Evolutionary conservation across 2,113 vertebrate genomes (phyloP).

Genomic region (Phasianus colchicus): DNA sequence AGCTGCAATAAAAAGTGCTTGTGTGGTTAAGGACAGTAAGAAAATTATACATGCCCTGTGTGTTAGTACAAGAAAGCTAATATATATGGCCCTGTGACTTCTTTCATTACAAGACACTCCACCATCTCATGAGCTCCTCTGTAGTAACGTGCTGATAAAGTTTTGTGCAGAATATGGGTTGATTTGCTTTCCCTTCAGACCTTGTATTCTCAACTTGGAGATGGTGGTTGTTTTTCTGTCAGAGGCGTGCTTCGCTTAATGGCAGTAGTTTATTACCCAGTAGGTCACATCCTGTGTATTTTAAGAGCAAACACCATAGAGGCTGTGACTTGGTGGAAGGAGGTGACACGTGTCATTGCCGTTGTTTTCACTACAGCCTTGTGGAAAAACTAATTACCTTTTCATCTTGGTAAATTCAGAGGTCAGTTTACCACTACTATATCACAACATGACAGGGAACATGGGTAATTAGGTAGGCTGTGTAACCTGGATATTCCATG

Average conservation of each 20-base stretch:
- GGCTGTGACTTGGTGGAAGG: slow-evolving; percentile 81
- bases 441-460: slow-evolving; percentile 88
- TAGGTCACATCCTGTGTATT: slow-evolving; percentile 82
- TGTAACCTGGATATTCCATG: slow-evolving; percentile 89
- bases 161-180: slow-evolving; percentile 63
- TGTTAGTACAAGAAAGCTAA: neutral
- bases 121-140: slow-evolving; percentile 36
- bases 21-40: neutral
- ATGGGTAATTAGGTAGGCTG: slow-evolving; percentile 88
- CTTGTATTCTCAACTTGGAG: slow-evolving; percentile 70
- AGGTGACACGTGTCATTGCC: slow-evolving; percentile 81
- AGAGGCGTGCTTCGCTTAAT: slow-evolving; percentile 74
- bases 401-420: slow-evolving; percentile 90
- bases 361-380: slow-evolving; percentile 84
- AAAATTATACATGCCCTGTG: neutral
- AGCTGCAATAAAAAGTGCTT: neutral
- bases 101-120: slow-evolving; percentile 62
- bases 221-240: slow-evolving; percentile 76
- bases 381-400: slow-evolving; percentile 92
- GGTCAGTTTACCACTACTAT: slow-evolving; percentile 87
- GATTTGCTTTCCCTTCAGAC: slow-evolving; percentile 75
- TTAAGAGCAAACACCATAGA: slow-evolving; percentile 81
- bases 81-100: neutral
- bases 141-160: slow-evolving; percentile 42
- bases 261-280: slow-evolving; percentile 80